phyloP scores from a whole-genome alignment of 2,888 invertebrate species.

The Steinernema carpocapsae region DNA sequence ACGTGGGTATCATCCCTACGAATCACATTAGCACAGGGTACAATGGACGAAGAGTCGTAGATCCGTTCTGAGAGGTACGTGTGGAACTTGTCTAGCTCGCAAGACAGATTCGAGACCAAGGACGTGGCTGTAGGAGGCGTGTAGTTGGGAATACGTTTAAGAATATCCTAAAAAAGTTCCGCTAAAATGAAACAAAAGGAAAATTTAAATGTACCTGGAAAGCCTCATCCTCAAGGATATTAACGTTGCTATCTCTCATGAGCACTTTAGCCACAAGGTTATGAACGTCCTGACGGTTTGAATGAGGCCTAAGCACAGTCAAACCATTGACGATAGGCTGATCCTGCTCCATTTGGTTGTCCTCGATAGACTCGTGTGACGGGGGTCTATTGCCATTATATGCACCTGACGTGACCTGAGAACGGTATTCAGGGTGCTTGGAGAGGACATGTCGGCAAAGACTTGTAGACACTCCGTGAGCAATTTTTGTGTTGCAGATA shows the following conservation, averaged over 20 bases:
- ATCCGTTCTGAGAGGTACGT: neutral
- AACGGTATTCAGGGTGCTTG: neutral
- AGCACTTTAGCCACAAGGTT: neutral
- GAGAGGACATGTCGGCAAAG: conserved; percentile 14
- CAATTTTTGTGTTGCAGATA: conserved; percentile 18
- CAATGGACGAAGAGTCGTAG: neutral
- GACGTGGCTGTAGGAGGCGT: neutral
- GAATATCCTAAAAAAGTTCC: neutral
- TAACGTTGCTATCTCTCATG: neutral
- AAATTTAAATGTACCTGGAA: conserved; percentile 7
- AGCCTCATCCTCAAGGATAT: neutral
- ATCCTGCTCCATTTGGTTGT: neutral
- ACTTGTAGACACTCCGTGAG: conserved; percentile 19
- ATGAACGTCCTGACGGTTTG: neutral
- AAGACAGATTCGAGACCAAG: neutral
- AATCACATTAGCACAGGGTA: neutral
- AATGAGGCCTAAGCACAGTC: neutral
- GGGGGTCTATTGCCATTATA: neutral
- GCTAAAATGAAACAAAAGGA: neutral
- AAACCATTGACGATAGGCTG: neutral
- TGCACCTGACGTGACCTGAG: neutral
- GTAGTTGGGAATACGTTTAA: conserved; percentile 1
- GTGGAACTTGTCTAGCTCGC: neutral
- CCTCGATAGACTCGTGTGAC: neutral
- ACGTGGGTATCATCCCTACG: neutral